These are phyloP conservation scores for Pyrrhia umbra DNA, from an alignment of 2,888 invertebrate species.

Conservation along the genomic window DNA sequence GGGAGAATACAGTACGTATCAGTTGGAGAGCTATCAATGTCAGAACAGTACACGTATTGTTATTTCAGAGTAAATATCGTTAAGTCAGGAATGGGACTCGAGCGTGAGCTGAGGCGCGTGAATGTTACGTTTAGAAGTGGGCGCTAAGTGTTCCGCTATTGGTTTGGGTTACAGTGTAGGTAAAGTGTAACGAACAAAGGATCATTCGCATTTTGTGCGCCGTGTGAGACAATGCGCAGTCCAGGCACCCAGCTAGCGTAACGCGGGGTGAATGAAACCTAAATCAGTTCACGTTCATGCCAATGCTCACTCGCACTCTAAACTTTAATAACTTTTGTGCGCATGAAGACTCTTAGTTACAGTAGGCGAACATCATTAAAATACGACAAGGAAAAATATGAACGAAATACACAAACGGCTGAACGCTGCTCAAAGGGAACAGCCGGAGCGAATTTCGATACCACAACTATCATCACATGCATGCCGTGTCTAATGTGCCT, in stretches of 20 bases:
- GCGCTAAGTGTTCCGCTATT: slow-evolving; percentile 81
- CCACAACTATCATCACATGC: slow-evolving; percentile 72
- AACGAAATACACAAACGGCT: slow-evolving; percentile 51
- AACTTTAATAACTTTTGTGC: slow-evolving; percentile 58
- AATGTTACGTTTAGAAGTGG: slow-evolving; percentile 80
- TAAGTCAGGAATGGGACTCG: slow-evolving; percentile 74
- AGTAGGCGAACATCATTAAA: slow-evolving; percentile 58
- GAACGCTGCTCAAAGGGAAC: slow-evolving; percentile 60
- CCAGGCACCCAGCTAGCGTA: slow-evolving; percentile 81
- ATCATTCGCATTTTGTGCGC: slow-evolving; percentile 81
- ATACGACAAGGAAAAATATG: slow-evolving; percentile 54
- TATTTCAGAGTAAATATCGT: slow-evolving; percentile 80
- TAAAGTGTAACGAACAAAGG: slow-evolving; percentile 86
- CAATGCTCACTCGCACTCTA: slow-evolving; percentile 62
- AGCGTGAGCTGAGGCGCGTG: slow-evolving; percentile 73
- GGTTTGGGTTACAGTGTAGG: slow-evolving; percentile 82
- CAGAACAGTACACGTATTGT: slow-evolving; percentile 73
- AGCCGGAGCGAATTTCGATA: slow-evolving; percentile 65
- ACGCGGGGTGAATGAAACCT: slow-evolving; percentile 87
- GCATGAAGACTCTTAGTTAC: slow-evolving; percentile 47
- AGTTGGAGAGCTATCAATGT: slow-evolving; percentile 75
- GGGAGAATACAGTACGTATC: slow-evolving; percentile 58
- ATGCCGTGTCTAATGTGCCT: slow-evolving; percentile 80
- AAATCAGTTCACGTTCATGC: slow-evolving; percentile 79
- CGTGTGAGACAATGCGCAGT: slow-evolving; percentile 83